A percentile compares a stretch with the other conserved stretches of the same genome.
These are phyloP conservation scores for Drosophila pseudotalamancana DNA, from an alignment of 2,888 invertebrate species.

Conservation along the genomic window DNA sequence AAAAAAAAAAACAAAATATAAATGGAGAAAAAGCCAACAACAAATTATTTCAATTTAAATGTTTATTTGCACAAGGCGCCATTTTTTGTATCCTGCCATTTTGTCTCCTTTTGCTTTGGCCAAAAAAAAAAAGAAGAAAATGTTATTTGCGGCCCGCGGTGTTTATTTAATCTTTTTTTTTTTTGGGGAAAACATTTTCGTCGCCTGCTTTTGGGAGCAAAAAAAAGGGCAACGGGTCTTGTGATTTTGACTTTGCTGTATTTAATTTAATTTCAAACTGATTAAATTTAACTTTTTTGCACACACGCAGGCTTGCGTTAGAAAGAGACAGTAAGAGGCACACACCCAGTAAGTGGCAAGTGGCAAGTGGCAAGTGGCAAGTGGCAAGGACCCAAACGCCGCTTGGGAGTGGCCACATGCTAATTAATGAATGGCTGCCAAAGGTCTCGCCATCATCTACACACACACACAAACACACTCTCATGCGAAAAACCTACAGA, in stretches of 20 bases:
- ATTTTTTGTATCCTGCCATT: constrained; percentile 19
- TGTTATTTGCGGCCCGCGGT: constrained; percentile 58
- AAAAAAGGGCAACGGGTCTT: constrained; percentile 33
- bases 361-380: constrained; percentile 22
- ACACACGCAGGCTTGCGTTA: background rate
- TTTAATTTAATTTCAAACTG: constrained; percentile 73
- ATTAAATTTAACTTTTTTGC: constrained; percentile 67
- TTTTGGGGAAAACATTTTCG: background rate
- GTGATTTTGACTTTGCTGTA: constrained; percentile 38
- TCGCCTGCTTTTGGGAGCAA: constrained; percentile 17
- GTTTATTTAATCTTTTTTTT: constrained; percentile 59
- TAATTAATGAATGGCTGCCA: constrained; percentile 74
- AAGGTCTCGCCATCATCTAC: constrained; percentile 41
- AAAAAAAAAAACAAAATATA: background rate
- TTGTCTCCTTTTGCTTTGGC: background rate
- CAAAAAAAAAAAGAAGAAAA: constrained; percentile 4
- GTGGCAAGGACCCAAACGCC: constrained; percentile 24
- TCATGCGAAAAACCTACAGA: background rate
- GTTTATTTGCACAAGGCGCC: constrained; percentile 59
- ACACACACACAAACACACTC: too few relatives aligned
- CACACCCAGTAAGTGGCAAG: constrained; percentile 25
- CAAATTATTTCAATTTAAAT: constrained; percentile 68
- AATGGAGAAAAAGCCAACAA: background rate
- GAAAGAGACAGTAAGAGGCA: background rate
- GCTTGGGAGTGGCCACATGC: constrained; percentile 72